phyloP scores from a whole-genome alignment of 1,140 invertebrate genomes.

The Drosophila pruinosa region DNA sequence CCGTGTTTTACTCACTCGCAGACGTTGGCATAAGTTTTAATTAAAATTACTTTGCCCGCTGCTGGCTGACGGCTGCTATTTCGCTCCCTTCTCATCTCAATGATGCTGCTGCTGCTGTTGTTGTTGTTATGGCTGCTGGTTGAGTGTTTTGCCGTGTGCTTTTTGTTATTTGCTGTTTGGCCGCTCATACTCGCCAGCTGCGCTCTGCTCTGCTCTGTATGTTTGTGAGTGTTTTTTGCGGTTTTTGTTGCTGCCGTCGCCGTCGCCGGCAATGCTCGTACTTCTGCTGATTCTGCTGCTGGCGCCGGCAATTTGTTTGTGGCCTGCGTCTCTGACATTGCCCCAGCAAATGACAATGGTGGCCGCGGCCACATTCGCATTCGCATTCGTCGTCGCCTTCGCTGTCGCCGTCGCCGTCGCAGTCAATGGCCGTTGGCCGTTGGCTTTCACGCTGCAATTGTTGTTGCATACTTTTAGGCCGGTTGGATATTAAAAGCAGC shows the following conservation, averaged over 20 bases:
- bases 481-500: conserved; percentile 64
- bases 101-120: conserved; percentile 21
- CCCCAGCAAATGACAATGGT: conserved; percentile 73
- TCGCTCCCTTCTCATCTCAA: conserved; percentile 9
- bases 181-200: conserved; percentile 62
- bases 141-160: conserved; percentile 74
- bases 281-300: conserved; percentile 23
- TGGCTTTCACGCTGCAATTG: conserved; percentile 18
- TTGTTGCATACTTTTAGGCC: conserved; percentile 44
- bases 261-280: neutral
- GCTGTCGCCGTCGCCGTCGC: conserved; percentile 5
- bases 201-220: neutral
- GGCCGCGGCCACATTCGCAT: conserved; percentile 18
- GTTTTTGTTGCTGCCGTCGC: conserved; percentile 38
- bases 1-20: conserved; percentile 80
- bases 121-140: conserved; percentile 42
- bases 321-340: conserved; percentile 71
- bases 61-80: conserved; percentile 53
- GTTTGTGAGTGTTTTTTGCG: conserved; percentile 45
- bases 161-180: conserved; percentile 78
- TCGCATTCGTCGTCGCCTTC: conserved; percentile 18
- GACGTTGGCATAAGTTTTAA: conserved; percentile 81
- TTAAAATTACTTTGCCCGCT: conserved; percentile 76
- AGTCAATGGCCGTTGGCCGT: conserved; percentile 56
- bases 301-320: conserved; percentile 51